Evolutionary conservation across 2,797 vertebrate species (phyloP).

Genomic region (Cryptoprocta ferox): DNA sequence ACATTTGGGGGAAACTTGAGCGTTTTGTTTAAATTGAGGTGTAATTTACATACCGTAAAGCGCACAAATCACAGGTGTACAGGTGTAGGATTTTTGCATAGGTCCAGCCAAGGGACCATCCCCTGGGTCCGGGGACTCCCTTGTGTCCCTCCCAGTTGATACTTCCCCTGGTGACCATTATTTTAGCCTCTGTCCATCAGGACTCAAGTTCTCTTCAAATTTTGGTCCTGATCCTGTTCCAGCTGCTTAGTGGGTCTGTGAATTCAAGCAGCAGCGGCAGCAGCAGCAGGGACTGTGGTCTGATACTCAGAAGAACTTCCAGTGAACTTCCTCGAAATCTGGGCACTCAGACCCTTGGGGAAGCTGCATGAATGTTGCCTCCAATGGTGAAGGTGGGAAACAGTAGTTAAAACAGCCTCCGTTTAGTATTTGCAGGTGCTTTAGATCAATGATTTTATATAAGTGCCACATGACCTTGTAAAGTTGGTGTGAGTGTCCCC

Average conservation of each 20-base stretch:
- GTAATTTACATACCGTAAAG: neutral
- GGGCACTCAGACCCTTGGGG: neutral
- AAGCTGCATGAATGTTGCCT: neutral
- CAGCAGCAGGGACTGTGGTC: neutral
- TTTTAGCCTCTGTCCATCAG: neutral
- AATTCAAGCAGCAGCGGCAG: neutral
- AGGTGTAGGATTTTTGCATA: neutral
- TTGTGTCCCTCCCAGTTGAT: neutral
- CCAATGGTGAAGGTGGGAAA: neutral
- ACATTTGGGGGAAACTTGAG: neutral
- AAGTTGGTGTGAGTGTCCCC: neutral
- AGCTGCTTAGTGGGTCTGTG: neutral
- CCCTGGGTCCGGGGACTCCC: neutral
- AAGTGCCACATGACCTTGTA: neutral
- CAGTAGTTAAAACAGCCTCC: neutral
- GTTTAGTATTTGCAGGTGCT: neutral
- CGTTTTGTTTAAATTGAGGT: neutral
- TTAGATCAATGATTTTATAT: neutral
- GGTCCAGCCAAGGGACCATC: neutral
- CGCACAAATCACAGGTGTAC: neutral
- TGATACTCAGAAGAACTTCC: slow-evolving; percentile 31
- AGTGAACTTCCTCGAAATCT: neutral
- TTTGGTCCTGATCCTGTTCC: neutral
- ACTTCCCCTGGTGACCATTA: neutral
- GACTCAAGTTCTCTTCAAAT: neutral